phyloP scores from a whole-genome alignment of 53 echinoderm and acorn worm genomes.

The Paelopatides confundens region DNA sequence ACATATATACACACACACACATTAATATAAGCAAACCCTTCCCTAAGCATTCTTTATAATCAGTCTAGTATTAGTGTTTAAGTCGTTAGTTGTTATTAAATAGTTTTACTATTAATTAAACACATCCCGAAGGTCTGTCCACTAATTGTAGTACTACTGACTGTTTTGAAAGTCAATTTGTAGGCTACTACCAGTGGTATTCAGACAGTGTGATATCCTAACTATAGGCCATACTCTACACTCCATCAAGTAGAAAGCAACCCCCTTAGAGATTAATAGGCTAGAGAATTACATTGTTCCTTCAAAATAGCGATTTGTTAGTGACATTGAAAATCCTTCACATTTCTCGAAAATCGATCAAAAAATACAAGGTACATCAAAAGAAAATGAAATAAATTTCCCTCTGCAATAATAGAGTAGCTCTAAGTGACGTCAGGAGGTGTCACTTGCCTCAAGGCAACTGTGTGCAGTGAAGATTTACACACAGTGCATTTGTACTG shows the following conservation, averaged over 20 bases:
- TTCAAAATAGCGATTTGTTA: constrained; percentile 1
- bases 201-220: no score
- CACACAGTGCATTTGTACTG: background rate
- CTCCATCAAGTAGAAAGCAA: background rate
- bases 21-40: background rate
- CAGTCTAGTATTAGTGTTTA: background rate
- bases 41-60: background rate
- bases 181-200: no score
- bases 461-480: constrained; percentile 18
- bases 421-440: constrained; percentile 31
- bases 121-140: background rate
- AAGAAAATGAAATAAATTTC: background rate
- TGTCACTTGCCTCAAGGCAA: constrained; percentile 38
- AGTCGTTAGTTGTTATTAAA: background rate
- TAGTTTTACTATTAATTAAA: background rate
- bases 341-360: background rate
- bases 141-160: background rate
- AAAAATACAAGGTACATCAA: background rate
- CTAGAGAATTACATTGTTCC: background rate
- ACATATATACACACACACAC: background rate
- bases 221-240: no score
- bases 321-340: constrained; percentile 4
- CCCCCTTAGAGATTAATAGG: constrained; percentile 7
- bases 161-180: background rate
- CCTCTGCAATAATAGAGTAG: constrained; percentile 2